Evolutionary conservation across 1,140 invertebrate species (phyloP), one percentile per base, ranked within the genome.

Genomic region (Aphaenogaster ashmeadi): DNA sequence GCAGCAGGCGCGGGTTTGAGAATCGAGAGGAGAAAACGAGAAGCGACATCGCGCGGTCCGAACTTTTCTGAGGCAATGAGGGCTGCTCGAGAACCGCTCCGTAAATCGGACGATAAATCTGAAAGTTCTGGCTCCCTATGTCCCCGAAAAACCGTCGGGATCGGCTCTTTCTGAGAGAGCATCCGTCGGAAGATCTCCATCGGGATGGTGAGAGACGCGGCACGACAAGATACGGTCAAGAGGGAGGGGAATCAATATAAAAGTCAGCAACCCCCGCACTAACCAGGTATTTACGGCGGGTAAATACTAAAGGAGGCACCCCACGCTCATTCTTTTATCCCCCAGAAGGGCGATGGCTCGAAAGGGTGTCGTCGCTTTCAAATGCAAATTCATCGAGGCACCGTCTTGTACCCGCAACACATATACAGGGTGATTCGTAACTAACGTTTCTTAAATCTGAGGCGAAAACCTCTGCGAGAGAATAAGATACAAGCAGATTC

Each of bases 241-340:
- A 52, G 50, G 58, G 38, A 36, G 44, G 11, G 72, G 87, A 91
- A 91, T 91, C 90, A 88, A 91, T 91, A 91, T 90, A 87, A 91
- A 88, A 91, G 87, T 88, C 90, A 86, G 78, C 86, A 90, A 74
- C 72, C 89, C 87, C 72, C 84, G 72, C 89, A 66, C 78, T 91
- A 91, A 91, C 89, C 90, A 91, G 87, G 78, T 90, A 91, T 91
- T 91, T 91, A 91, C 90, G 87, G 83, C 83, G 87, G 72, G 87
- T 88, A 91, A 91, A 91, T 91, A 88, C 89, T 79, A 87, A 86
- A 79, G 38, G 74, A 87, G 77, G 64, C 64, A 56, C 54, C 80
- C 83, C 71, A 60, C n/a, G 41, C 64, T 64, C 86, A 85, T 90
- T 90, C 89, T 91, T 91, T 90, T 74, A 86, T 86, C 47, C 58